Base-by-base conservation (phyloP, 2,888 invertebrate species). In the Thumatha senex region DNA sequence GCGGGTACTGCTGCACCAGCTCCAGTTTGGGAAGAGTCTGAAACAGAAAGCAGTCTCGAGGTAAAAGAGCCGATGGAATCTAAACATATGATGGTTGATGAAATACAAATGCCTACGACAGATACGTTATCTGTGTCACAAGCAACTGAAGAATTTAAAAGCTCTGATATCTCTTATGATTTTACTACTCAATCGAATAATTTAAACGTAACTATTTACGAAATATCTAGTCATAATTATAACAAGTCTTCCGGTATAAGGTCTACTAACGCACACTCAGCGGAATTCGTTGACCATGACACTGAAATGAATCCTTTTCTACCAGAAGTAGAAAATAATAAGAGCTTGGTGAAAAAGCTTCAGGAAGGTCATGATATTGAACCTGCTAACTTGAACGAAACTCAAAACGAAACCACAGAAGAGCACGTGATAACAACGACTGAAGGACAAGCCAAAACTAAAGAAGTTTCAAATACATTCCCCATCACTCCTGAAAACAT, bases 301-400 rank as follows among this genome's bases (percentile, higher is more conserved):
- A 92, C 93, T 40, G 93, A 93, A 65, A 94, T 94, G 94, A 94
- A 94, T 54, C 95, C 95, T 5, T 95, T 94, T 70, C 80, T 95
- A 63, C 94, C 95, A 7, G 95, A 94, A 70, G 86, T 93, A 13
- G 94, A 94, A 75, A 94, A 92, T 58, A 92, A 94, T 68, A 93
- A 93, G 63, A 92, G 89, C 11, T 84, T 93, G 31, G 91, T 93
- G 1, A 92, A 93, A 68, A 93, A 92, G 67, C 78, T 94, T n/a
- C 92, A 93, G 77, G 92, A 92, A 64, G 93, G 92, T 1, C 89
- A 92, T 65, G 92, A 92, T 58, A 67, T 92, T 45, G 91, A 92
- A 57, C 83, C 83, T 1, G 72, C 65, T 14, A 89, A 77, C 61
- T 58, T 83, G 58, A 92, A 87, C 57, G 89, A 85, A 70, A 91